A percentile compares a stretch with the other conserved stretches of the same genome.
These are phyloP conservation scores for Anticlea derivata DNA, from an alignment of 2,888 invertebrate species.

Conservation along the genomic window DNA sequence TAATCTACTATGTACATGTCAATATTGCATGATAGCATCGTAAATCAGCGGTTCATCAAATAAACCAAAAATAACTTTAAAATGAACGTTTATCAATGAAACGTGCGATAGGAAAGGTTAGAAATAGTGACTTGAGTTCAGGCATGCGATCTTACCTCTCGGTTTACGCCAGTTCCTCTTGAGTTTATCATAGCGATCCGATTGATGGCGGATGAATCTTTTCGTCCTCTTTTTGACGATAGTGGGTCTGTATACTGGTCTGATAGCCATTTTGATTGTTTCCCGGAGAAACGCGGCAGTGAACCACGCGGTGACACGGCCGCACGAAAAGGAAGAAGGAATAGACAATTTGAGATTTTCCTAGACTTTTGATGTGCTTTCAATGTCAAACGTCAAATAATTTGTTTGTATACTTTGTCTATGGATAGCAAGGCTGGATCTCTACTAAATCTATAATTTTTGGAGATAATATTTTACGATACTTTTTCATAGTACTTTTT, in stretches of 20 bases:
- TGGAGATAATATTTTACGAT: too few relatives aligned
- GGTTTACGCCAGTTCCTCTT: constrained; percentile 99
- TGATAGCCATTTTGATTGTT: constrained; percentile 91
- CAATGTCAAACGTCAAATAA: constrained; percentile 34
- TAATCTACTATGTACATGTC: not conserved
- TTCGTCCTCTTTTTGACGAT: constrained; percentile 99
- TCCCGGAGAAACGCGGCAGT: constrained; percentile 67
- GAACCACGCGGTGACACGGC: constrained; percentile 84
- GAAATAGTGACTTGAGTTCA: not conserved
- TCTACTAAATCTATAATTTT: not conserved
- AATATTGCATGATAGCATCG: not conserved
- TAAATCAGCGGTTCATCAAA: not conserved
- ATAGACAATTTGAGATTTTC: constrained; percentile 71
- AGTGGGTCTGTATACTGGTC: constrained; percentile 94
- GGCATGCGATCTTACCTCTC: constrained; percentile 85
- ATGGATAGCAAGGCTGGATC: constrained; percentile 27
- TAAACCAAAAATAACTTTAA: constrained; percentile 55
- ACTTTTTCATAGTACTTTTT: too few relatives aligned
- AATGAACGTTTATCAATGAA: constrained; percentile 37
- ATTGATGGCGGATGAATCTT: constrained; percentile 99
- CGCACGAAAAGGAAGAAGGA: constrained; percentile 79
- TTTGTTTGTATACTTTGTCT: constrained; percentile 27
- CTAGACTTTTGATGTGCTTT: constrained; percentile 65
- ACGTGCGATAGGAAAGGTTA: constrained; percentile 4
- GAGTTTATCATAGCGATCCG: constrained; percentile 98